Conservation (phyloP, 2,888 invertebrate genomes). For the Amphipyra berbera region DNA sequence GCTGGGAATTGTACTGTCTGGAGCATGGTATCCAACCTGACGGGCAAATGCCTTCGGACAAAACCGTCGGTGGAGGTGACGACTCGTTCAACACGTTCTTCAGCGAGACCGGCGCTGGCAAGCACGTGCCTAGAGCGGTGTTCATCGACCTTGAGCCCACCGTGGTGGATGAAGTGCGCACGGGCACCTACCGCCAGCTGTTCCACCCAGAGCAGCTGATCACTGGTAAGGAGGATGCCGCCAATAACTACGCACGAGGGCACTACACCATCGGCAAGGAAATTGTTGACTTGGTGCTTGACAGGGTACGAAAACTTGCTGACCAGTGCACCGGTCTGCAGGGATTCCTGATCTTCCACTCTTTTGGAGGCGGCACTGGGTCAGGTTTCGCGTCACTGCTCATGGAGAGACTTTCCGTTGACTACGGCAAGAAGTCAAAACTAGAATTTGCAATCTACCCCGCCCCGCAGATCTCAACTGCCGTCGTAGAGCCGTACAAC, state of each 20-base stretch:
- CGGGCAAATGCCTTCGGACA: slow-evolving; percentile 96
- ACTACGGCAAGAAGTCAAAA: slow-evolving; percentile 98
- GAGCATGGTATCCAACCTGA: slow-evolving; percentile 96
- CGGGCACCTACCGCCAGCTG: slow-evolving; percentile 97
- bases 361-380: slow-evolving; percentile 97
- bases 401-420: slow-evolving; percentile 98
- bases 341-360: slow-evolving; percentile 98
- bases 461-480: slow-evolving; percentile 96
- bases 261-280: slow-evolving; percentile 99
- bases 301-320: slow-evolving; percentile 95
- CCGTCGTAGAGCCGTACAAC: slow-evolving; percentile 98
- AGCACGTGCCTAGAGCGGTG: slow-evolving; percentile 98
- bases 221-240: slow-evolving; percentile 98
- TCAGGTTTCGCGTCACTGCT: slow-evolving; percentile 98
- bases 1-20: slow-evolving; percentile 95
- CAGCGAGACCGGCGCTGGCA: slow-evolving; percentile 98
- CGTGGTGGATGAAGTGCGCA: slow-evolving; percentile 97
- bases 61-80: slow-evolving; percentile 95
- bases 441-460: slow-evolving; percentile 98
- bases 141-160: slow-evolving; percentile 99
- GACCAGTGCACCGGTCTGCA: slow-evolving; percentile 97
- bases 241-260: slow-evolving; percentile 98
- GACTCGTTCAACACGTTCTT: slow-evolving; percentile 98
- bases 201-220: slow-evolving; percentile 99
- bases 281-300: slow-evolving; percentile 96